Evolutionary conservation across 2,797 vertebrate species (phyloP).

Genomic region (Triplophysa bombifrons): DNA sequence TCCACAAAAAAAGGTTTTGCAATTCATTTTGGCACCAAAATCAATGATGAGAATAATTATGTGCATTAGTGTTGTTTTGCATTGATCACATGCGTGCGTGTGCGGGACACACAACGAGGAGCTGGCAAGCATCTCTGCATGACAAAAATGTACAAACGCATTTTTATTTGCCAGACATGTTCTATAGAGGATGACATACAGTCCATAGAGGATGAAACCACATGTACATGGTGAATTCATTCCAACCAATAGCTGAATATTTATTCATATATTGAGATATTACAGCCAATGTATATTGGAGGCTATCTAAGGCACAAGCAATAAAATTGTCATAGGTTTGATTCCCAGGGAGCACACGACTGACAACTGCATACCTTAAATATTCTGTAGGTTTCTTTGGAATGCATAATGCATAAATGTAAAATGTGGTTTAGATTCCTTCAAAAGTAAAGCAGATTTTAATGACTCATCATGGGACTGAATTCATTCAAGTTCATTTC

Average conservation of each 20-base stretch:
- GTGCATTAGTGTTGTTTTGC: not conserved
- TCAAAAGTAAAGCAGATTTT: conserved; percentile 1
- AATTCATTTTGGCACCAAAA: conserved; percentile 3
- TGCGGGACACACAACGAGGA: not conserved
- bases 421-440: not conserved
- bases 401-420: not conserved
- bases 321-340: not conserved
- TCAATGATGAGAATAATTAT: not conserved
- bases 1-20: not conserved
- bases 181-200: not conserved
- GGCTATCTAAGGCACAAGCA: not conserved
- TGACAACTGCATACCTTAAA: not conserved
- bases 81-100: not conserved
- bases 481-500: conserved; percentile 65
- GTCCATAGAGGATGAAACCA: not conserved
- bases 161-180: conserved; percentile 14
- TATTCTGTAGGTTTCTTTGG: not conserved
- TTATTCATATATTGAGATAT: not conserved
- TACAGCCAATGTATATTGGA: too few species aligned
- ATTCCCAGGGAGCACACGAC: not conserved
- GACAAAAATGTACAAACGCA: not conserved
- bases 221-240: not conserved
- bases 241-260: not conserved
- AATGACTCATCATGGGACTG: conserved; percentile 41
- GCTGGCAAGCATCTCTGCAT: conserved; percentile 6